phyloP scores from a whole-genome alignment of 1,140 invertebrate genomes.

The Mylabris phalerata region DNA sequence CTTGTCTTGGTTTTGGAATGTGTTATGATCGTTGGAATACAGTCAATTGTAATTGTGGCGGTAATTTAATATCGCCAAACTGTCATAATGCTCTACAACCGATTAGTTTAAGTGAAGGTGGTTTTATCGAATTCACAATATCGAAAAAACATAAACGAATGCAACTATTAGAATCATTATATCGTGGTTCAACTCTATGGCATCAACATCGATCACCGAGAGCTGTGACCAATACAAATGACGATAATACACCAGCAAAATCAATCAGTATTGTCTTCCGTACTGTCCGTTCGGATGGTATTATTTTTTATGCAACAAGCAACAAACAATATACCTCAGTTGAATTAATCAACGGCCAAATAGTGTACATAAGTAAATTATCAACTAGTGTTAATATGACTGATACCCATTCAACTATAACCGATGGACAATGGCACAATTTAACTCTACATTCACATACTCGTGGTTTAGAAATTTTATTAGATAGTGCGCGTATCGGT shows the following conservation, averaged over 20 bases:
- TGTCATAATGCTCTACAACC: slow-evolving; percentile 72
- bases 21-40: slow-evolving; percentile 82
- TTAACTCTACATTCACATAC: slow-evolving; percentile 62
- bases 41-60: slow-evolving; percentile 62
- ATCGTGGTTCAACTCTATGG: slow-evolving; percentile 66
- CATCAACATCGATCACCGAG: slow-evolving; percentile 25
- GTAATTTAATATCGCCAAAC: slow-evolving; percentile 63
- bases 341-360: slow-evolving; percentile 62
- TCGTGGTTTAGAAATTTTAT: slow-evolving; percentile 60
- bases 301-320: slow-evolving; percentile 75
- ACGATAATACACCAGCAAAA: slow-evolving; percentile 51
- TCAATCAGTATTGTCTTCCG: slow-evolving; percentile 74
- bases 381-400: slow-evolving; percentile 77
- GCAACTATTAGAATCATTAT: slow-evolving; percentile 72
- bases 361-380: slow-evolving; percentile 69
- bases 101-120: slow-evolving; percentile 67
- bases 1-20: slow-evolving; percentile 59
- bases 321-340: slow-evolving; percentile 82
- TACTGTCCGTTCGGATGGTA: slow-evolving; percentile 66
- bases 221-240: slow-evolving; percentile 22
- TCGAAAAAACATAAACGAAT: slow-evolving; percentile 79
- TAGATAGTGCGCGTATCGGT: slow-evolving; percentile 65
- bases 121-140: slow-evolving; percentile 71
- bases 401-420: slow-evolving; percentile 48
- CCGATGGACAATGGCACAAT: slow-evolving; percentile 83